Evolutionary conservation across 2,113 vertebrate species (phyloP).

Genomic region (Labeo catla): DNA sequence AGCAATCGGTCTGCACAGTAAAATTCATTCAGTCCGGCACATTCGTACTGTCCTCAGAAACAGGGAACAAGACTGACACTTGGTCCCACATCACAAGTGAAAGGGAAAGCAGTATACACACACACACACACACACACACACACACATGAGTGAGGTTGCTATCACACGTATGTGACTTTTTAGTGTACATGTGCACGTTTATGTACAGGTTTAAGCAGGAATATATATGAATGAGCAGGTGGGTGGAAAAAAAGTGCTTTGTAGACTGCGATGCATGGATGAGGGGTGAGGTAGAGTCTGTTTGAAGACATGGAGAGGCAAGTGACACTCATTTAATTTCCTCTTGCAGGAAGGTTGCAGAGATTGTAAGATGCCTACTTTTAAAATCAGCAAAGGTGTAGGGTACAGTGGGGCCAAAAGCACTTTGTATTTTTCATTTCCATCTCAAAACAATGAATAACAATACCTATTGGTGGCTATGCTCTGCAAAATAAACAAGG

Average conservation of each 20-base stretch:
- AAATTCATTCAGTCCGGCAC: background rate
- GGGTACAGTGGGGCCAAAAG: constrained; percentile 12
- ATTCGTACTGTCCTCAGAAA: constrained; percentile 9
- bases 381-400: background rate
- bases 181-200: constrained; percentile 8
- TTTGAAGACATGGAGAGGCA: constrained; percentile 58
- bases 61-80: constrained; percentile 26
- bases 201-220: background rate
- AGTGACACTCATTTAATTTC: constrained; percentile 36
- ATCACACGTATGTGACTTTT: constrained; percentile 23
- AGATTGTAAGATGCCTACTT: background rate
- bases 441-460: too few species aligned
- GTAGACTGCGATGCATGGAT: constrained; percentile 45
- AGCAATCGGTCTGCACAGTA: background rate
- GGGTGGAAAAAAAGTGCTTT: background rate
- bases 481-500: too few species aligned
- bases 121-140: background rate
- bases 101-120: background rate
- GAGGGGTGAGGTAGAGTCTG: constrained; percentile 56
- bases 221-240: constrained; percentile 17
- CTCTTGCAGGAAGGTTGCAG: background rate
- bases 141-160: background rate
- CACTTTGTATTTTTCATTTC: too few species aligned
- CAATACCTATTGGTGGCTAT: too few species aligned
- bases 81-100: constrained; percentile 33